phyloP scores from a whole-genome alignment of 2,113 vertebrate species.

The Aldabrachelys gigantea region DNA sequence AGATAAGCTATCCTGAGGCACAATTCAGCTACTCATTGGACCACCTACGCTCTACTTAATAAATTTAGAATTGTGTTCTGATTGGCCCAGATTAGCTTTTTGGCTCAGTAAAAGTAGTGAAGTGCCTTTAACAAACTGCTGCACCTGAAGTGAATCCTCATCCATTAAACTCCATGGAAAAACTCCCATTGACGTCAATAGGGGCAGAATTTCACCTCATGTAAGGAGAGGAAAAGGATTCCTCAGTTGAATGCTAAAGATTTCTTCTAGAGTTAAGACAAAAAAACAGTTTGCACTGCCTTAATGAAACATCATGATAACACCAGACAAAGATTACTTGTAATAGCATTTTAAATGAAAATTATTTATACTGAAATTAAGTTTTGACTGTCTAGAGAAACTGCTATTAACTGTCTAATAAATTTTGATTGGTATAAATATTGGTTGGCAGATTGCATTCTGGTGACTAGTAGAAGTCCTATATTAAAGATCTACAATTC shows the following conservation, averaged over 20 bases:
- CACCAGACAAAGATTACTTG: neutral
- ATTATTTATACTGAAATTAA: neutral
- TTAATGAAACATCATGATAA: neutral
- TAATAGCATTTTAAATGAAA: neutral
- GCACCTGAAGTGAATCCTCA: neutral
- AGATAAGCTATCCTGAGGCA: neutral
- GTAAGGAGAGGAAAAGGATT: neutral
- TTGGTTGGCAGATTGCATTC: neutral
- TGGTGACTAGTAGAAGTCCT: neutral
- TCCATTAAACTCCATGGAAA: neutral
- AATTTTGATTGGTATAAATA: neutral
- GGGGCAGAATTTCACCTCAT: neutral
- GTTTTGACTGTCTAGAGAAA: neutral
- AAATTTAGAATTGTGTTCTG: neutral
- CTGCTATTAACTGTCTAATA: accelerated
- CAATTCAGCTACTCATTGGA: neutral
- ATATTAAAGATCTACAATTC: neutral
- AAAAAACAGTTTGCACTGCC: neutral
- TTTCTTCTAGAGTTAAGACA: neutral
- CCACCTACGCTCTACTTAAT: neutral
- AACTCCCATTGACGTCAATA: neutral
- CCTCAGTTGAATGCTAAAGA: neutral
- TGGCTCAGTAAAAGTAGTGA: neutral
- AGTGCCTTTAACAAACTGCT: neutral
- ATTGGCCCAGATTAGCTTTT: neutral